Evolutionary conservation across 1,140 invertebrate species (phyloP), one percentile per base, ranked within the genome.

Genomic region (Branchinecta lynchi): DNA sequence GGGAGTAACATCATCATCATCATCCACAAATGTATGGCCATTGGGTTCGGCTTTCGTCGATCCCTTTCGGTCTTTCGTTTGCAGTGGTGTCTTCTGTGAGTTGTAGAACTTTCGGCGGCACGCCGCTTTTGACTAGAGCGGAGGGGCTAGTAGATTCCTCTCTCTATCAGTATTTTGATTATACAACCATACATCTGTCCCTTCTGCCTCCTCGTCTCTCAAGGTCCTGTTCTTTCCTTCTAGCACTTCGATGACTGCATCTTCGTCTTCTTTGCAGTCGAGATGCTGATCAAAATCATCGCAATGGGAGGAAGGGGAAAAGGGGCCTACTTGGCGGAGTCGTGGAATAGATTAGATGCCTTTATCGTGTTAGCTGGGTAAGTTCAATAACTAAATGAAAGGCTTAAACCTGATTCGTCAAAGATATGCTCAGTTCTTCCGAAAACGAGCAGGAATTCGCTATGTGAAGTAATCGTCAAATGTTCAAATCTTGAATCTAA

Each of bases 241-340:
- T 82, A 94, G 89, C 86, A 91, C 75, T 94, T 97, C 78, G 96
- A 99, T 78, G 93, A 99, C 80, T 89, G 95, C 75, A 99, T 99
- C 79, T 99, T 99, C 80, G 89, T 86, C 69, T 99, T 98, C 83
- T 99, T 99, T 81, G 86, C 93, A 10, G 77, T 94, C 75, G 93
- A 96, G 78, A 93, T 97, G 96, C 84, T 89, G 68, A 91, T 99
- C 77, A 99, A 99, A 82, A 95, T 98, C 86, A 86, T 95, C 20
- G 96, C 96, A 15, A 98, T 99, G 93, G 96, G 96, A n/a, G 86
- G 97, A 66, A 90, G 87, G 74, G 96, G 96, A 20, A 90, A 90
- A 77, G 88, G 89, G 44, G 91, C 94, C 0, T 99, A 98, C 79
- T 82, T 99, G 72, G 93, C 92, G 0, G 96, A 99, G 77, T 93